phyloP scores from a whole-genome alignment of 64 coral and sea anemone genomes.

The Montipora efflorescens region DNA sequence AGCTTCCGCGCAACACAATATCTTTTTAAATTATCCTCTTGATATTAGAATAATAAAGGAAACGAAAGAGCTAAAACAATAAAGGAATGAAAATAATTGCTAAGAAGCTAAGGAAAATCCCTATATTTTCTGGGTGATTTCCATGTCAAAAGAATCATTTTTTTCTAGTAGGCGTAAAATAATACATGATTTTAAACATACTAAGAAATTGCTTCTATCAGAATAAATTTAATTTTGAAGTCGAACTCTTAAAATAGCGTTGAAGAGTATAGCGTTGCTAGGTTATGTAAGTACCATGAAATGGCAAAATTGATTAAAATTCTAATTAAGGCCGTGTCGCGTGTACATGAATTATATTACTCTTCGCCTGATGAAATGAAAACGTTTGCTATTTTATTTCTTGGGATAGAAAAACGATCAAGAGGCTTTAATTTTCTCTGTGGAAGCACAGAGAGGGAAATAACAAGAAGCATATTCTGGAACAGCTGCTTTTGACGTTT shows the following conservation, averaged over 20 bases:
- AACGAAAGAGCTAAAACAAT: too few species aligned
- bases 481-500: too few species aligned
- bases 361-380: neutral
- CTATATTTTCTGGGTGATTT: too few species aligned
- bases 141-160: too few species aligned
- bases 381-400: neutral
- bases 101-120: too few species aligned
- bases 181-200: neutral
- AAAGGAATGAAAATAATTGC: too few species aligned
- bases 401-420: neutral
- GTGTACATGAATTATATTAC: constrained; percentile 12
- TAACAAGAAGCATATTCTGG: too few species aligned
- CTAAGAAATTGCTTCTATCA: neutral
- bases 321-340: constrained; percentile 32
- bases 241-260: neutral
- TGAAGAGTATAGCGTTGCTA: neutral
- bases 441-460: neutral
- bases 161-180: too few species aligned
- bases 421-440: neutral
- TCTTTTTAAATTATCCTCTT: too few species aligned
- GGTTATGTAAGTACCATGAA: constrained; percentile 4
- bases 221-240: neutral
- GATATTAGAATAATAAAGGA: too few species aligned
- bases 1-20: too few species aligned
- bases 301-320: constrained; percentile 35